phyloP scores from a whole-genome alignment of 2,797 vertebrate genomes.

The Rhinella marina region DNA sequence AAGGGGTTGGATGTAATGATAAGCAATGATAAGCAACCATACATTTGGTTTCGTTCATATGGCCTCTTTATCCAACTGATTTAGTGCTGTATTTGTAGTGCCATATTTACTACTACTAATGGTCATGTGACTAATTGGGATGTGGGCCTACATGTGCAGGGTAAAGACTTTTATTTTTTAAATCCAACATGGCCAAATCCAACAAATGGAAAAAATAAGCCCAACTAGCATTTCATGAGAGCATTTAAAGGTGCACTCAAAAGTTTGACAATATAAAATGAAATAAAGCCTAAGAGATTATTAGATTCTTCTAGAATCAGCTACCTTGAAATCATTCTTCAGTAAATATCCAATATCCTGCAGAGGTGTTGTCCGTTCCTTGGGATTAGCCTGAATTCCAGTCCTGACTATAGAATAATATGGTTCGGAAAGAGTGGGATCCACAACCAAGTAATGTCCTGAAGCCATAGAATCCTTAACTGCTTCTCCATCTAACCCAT shows the following conservation, averaged over 20 bases:
- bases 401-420: slow-evolving; percentile 73
- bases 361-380: slow-evolving; percentile 72
- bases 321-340: slow-evolving; percentile 78
- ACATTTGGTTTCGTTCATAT: no score
- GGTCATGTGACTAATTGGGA: no score
- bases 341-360: slow-evolving; percentile 77
- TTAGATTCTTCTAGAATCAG: neutral
- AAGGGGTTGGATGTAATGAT: no score
- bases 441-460: slow-evolving; percentile 72
- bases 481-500: slow-evolving; percentile 70
- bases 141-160: neutral
- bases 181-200: neutral
- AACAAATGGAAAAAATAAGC: neutral
- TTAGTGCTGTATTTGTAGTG: no score
- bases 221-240: neutral
- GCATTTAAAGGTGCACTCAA: neutral
- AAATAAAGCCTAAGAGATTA: neutral
- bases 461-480: slow-evolving; percentile 69
- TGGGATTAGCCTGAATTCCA: slow-evolving; percentile 72
- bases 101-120: no score
- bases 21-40: no score
- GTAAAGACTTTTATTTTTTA: neutral
- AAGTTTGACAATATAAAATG: neutral
- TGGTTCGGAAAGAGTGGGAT: slow-evolving; percentile 73
- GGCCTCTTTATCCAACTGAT: no score